phyloP scores from a whole-genome alignment of 2,888 invertebrate species.

The Ornithoptera priamus region DNA sequence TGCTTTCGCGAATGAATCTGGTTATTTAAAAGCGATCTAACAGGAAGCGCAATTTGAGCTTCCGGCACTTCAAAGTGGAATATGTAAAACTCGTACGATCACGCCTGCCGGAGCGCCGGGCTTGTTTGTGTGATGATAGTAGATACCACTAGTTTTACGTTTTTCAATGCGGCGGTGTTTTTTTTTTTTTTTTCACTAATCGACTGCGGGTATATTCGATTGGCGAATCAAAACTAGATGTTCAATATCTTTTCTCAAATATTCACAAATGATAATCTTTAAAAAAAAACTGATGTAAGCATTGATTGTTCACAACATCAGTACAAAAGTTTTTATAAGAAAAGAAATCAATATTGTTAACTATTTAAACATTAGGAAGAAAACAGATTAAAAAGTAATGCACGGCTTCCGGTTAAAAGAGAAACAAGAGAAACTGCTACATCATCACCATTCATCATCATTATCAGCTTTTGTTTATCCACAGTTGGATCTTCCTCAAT shows the following conservation, averaged over 20 bases:
- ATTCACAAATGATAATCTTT: no score
- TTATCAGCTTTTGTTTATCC: no score
- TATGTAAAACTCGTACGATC: slow-evolving; percentile 14
- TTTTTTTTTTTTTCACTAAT: neutral
- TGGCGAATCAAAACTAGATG: neutral
- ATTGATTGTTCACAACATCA: no score
- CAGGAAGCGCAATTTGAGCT: slow-evolving; percentile 20
- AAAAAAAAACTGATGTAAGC: no score
- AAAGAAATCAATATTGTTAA: no score
- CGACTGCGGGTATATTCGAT: neutral
- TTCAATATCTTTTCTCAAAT: neutral
- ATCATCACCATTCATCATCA: no score
- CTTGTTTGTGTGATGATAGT: neutral
- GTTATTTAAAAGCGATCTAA: slow-evolving; percentile 28
- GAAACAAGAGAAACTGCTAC: no score
- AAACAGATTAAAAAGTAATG: no score
- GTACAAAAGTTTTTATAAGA: no score
- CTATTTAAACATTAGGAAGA: no score
- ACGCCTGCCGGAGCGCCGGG: slow-evolving; percentile 2
- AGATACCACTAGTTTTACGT: neutral
- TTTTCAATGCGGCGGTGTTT: neutral
- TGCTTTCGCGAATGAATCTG: slow-evolving; percentile 15
- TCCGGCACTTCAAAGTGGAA: slow-evolving; percentile 10
- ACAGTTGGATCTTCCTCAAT: no score
- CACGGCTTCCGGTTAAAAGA: no score